A percentile compares a stretch with the other conserved stretches of the same genome.
Conservation (phyloP, 2,888 invertebrate species). For the Synanthedon formicaeformis region DNA sequence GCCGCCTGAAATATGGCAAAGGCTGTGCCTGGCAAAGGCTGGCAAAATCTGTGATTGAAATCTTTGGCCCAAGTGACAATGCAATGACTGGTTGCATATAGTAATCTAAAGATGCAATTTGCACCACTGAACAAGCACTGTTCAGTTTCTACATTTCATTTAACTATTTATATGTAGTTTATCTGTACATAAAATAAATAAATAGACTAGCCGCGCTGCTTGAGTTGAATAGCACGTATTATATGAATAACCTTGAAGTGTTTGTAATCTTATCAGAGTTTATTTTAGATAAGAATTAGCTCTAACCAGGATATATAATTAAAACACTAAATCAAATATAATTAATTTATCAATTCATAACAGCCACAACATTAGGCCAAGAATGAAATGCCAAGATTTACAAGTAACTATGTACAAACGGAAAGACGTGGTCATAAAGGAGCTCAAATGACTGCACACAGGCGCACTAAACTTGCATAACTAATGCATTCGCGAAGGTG, state of each 20-base stretch:
- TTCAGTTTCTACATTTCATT: background rate
- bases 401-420: constrained; percentile 1
- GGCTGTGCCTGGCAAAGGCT: too few species aligned
- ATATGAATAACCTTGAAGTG: background rate
- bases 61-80: too few species aligned
- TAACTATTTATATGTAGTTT: background rate
- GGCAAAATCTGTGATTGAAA: too few species aligned
- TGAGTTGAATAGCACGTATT: background rate
- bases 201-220: background rate
- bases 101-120: too few species aligned
- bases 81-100: too few species aligned
- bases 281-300: background rate
- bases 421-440: constrained; percentile 20
- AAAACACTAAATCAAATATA: background rate
- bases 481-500: constrained; percentile 48
- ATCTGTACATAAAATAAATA: background rate
- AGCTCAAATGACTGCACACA: constrained; percentile 35
- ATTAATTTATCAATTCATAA: too few species aligned
- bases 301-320: background rate
- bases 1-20: too few species aligned
- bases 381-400: background rate
- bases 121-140: too few species aligned
- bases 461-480: constrained; percentile 42
- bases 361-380: background rate
- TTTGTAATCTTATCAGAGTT: background rate